These are phyloP conservation scores for Ochropleura plecta DNA, from an alignment of 2,888 invertebrate genomes.

Conservation along the genomic window DNA sequence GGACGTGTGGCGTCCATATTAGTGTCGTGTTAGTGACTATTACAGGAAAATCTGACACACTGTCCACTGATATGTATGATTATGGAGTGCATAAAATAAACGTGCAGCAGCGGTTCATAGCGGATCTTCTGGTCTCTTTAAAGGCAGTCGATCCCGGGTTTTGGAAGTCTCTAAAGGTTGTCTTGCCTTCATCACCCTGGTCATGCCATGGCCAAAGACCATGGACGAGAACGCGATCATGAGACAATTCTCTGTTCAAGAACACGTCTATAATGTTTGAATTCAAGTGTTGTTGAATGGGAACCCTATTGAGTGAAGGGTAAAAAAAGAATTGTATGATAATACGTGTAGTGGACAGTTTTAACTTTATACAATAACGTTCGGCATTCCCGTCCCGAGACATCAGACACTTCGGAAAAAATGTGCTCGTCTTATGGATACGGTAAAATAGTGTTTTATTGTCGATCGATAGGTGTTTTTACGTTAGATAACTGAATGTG, in stretches of 20 bases:
- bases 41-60: conserved; percentile 29
- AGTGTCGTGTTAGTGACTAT: conserved; percentile 58
- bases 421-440: conserved; percentile 71
- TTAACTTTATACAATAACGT: conserved; percentile 52
- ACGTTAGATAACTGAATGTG: conserved; percentile 89
- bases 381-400: conserved; percentile 79
- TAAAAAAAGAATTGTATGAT: conserved; percentile 19
- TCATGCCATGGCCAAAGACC: neutral
- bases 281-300: conserved; percentile 16
- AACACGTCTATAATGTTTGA: neutral
- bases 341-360: conserved; percentile 55
- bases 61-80: conserved; percentile 48
- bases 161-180: neutral
- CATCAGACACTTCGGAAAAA: conserved; percentile 66
- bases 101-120: neutral
- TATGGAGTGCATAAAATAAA: conserved; percentile 12
- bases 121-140: neutral
- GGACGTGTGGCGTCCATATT: conserved; percentile 96
- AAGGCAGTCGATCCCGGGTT: neutral
- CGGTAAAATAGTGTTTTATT: conserved; percentile 79
- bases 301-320: neutral
- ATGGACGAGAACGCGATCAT: neutral
- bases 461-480: conserved; percentile 86
- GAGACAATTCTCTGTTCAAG: neutral
- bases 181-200: neutral